These are phyloP conservation scores for Aptenodytes patagonicus DNA, from an alignment of 2,113 vertebrate genomes.

Conservation along the genomic window DNA sequence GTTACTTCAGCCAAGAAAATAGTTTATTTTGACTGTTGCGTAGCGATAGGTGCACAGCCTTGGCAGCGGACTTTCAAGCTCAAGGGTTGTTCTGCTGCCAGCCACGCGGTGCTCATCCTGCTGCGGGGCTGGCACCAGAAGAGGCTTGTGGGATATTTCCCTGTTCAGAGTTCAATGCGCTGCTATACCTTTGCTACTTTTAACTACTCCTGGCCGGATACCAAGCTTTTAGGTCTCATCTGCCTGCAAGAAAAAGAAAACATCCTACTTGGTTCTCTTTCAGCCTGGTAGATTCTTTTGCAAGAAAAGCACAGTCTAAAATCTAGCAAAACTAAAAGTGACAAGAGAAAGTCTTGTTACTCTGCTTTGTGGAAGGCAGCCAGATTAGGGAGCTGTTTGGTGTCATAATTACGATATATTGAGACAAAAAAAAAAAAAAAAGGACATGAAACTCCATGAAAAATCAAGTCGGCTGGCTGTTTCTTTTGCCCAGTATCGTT, in stretches of 20 bases:
- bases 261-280: background rate
- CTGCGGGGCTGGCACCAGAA: background rate
- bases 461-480: rapidly evolving
- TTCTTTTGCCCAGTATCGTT: background rate
- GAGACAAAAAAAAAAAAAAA: background rate
- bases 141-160: background rate
- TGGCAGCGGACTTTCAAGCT: background rate
- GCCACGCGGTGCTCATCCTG: rapidly evolving
- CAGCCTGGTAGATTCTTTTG: background rate
- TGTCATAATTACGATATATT: background rate
- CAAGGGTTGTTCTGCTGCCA: background rate
- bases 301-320: background rate
- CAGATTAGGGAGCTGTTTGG: background rate
- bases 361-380: background rate
- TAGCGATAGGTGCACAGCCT: background rate
- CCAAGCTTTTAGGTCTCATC: background rate
- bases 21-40: background rate
- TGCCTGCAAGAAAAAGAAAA: background rate
- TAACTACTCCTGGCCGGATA: background rate
- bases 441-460: background rate
- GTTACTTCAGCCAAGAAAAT: background rate
- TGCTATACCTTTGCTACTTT: background rate
- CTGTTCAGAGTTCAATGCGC: background rate
- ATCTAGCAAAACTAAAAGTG: background rate
- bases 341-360: background rate